phyloP scores from a whole-genome alignment of 2,797 vertebrate genomes.

The Poeciliopsis paucimaculata region DNA sequence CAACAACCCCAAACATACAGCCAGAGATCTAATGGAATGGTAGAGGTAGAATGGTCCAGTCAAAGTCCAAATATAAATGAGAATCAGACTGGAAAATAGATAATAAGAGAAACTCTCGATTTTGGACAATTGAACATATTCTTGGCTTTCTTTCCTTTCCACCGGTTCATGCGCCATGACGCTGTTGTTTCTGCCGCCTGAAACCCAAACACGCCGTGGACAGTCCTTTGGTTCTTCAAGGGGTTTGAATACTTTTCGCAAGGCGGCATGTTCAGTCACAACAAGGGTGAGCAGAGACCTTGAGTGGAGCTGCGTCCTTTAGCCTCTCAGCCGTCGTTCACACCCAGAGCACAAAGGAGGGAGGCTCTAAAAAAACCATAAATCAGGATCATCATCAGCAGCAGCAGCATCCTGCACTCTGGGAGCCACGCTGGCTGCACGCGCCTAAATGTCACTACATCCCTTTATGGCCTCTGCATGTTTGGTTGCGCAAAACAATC shows the following conservation, averaged over 20 bases:
- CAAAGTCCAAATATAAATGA: background rate
- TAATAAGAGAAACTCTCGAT: background rate
- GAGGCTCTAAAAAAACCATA: slow-evolving; percentile 30
- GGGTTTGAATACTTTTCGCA: background rate
- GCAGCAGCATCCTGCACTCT: slow-evolving; percentile 25
- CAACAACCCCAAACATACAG: background rate
- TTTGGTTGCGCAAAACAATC: slow-evolving; percentile 85
- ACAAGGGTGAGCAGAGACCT: background rate
- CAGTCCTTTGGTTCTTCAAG: background rate
- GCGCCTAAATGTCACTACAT: slow-evolving; percentile 75
- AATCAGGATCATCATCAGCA: slow-evolving; percentile 27
- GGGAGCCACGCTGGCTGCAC: slow-evolving; percentile 43
- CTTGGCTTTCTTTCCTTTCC: background rate
- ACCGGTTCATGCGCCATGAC: background rate
- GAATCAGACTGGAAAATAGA: background rate
- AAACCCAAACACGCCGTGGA: background rate
- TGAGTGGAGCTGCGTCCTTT: slow-evolving; percentile 1
- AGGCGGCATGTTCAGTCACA: background rate
- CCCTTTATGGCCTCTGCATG: slow-evolving; percentile 81
- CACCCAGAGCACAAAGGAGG: slow-evolving; percentile 17
- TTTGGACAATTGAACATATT: background rate
- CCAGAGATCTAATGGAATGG: background rate
- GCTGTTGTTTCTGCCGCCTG: background rate
- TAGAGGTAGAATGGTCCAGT: background rate
- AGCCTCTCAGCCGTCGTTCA: background rate